Evolutionary conservation across 2,113 vertebrate species (phyloP).

Genomic region (Todiramphus saurophagus): DNA sequence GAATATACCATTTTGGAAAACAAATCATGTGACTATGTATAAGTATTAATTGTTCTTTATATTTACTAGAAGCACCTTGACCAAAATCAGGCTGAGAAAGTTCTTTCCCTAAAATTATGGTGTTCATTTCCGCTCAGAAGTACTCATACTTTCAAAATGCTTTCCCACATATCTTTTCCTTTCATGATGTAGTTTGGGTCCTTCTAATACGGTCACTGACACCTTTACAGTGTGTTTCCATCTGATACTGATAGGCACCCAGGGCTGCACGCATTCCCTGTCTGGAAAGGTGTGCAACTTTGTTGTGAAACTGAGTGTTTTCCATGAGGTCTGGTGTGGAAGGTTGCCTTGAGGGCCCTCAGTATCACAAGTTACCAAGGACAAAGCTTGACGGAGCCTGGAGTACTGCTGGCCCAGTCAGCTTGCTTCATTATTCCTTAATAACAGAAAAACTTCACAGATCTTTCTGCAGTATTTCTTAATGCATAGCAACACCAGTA

Average conservation of each 20-base stretch:
- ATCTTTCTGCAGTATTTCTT: not conserved
- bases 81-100: not conserved
- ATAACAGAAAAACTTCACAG: not conserved
- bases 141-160: not conserved
- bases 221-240: not conserved
- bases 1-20: not conserved
- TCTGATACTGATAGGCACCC: accelerated
- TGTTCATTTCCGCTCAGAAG: not conserved
- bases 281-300: not conserved
- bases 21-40: not conserved
- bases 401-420: not conserved
- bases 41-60: not conserved
- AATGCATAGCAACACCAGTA: not conserved
- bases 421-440: not conserved
- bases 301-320: not conserved
- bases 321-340: not conserved
- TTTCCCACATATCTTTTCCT: not conserved
- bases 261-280: not conserved
- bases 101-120: not conserved
- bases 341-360: not conserved
- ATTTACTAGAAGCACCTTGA: not conserved
- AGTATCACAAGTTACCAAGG: not conserved
- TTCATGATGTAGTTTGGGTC: not conserved
- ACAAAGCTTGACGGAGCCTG: not conserved
- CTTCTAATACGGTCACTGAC: not conserved